These are phyloP conservation scores for Crepidodera aurea DNA, from an alignment of 2,888 invertebrate genomes.

Conservation along the genomic window DNA sequence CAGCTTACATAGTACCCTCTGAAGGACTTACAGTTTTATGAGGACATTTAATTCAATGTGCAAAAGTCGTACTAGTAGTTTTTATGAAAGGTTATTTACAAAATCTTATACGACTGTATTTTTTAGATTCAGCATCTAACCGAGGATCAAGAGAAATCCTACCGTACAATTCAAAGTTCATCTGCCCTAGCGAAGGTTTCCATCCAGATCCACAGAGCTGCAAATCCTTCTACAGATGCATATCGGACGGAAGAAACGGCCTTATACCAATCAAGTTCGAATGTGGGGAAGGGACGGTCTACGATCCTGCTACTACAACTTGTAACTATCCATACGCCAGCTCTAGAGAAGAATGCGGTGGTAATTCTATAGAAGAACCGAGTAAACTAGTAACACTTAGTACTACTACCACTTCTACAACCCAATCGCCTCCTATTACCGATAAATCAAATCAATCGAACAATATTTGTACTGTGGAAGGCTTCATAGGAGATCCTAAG, in stretches of 20 bases:
- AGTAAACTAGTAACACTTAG: slow-evolving; percentile 42
- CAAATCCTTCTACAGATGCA: slow-evolving; percentile 77
- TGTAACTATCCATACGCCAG: slow-evolving; percentile 77
- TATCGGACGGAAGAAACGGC: slow-evolving; percentile 66
- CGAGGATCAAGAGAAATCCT: neutral
- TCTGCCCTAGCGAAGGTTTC: slow-evolving; percentile 68
- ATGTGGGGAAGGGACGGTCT: slow-evolving; percentile 80
- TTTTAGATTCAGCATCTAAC: neutral
- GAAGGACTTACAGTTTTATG: no score
- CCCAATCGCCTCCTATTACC: slow-evolving; percentile 27
- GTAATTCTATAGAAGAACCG: slow-evolving; percentile 63
- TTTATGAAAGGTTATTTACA: no score
- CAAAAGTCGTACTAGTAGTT: no score
- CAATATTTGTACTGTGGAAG: slow-evolving; percentile 68
- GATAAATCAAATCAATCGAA: slow-evolving; percentile 42
- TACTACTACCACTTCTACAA: slow-evolving; percentile 29
- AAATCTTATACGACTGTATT: no score
- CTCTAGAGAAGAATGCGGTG: slow-evolving; percentile 73
- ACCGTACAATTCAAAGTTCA: slow-evolving; percentile 22
- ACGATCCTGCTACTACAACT: slow-evolving; percentile 71
- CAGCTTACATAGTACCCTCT: no score
- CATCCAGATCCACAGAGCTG: slow-evolving; percentile 75
- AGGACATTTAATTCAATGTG: no score
- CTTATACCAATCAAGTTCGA: slow-evolving; percentile 72
- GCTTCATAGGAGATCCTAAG: slow-evolving; percentile 75